Base-by-base conservation (phyloP, 2,113 vertebrate species). In the Dasyornis broadbenti region DNA sequence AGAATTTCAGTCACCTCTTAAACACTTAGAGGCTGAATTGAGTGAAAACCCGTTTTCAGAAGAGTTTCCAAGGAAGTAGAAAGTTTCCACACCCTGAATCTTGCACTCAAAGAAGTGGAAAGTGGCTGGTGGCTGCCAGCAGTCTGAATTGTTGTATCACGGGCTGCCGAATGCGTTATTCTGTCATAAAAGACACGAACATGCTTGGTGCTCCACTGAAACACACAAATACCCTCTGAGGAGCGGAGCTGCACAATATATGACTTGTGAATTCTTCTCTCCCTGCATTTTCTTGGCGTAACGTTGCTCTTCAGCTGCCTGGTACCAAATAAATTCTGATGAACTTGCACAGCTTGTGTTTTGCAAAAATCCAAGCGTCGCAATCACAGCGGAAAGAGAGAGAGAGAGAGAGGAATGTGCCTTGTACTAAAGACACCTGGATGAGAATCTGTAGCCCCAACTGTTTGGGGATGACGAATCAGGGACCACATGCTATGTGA, bases 21-120 rank as follows among this genome's bases (percentile, higher is more conserved):
- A 98, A 98, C 98, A 98, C 98, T 98, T 98, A 97, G 97, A 95
- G 89, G 87, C 96, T 90, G 97, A 98, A 98, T 93, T 89, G 97
- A 98, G 98, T 98, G 98, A 98, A 98, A 98, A 98, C 97, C 97
- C 82, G 3, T 97, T 98, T 98, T 98, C 96, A 98, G 97, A 98
- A 97, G 97, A 98, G 97, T 98, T 98, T 98, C 98, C 98, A 98
- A 97, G 97, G 97, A 98, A 98, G 98, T 98, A 98, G 98, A 98
- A 98, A 98, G 94, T 98, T 98, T 98, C 98, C 98, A 98, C 97
- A 98, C 97, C 97, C 98, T 97, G 95, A 97, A 77, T 98, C 96
- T 97, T 97, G 92, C 96, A 95, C 92, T 95, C 75, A 98, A 92
- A 98, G 97, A 97, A 96, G 93, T 98, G 98, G 98, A 98, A 98